A percentile compares a stretch with the other conserved stretches of the same genome.
These are phyloP conservation scores for Hydrophis major DNA, from an alignment of 2,797 vertebrate genomes.

Conservation along the genomic window DNA sequence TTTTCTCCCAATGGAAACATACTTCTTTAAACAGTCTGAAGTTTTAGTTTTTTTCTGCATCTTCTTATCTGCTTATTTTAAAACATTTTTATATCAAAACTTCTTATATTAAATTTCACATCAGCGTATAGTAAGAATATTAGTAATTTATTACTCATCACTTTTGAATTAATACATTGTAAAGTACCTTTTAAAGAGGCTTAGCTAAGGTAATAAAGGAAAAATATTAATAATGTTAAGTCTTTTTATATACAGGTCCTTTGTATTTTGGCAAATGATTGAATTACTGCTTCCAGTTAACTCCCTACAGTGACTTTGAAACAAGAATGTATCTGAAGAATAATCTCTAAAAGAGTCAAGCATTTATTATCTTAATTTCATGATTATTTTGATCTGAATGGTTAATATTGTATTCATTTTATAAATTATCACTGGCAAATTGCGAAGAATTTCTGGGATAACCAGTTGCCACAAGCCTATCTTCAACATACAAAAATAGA, in stretches of 20 bases:
- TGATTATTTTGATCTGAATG: not conserved
- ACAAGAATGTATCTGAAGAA: not conserved
- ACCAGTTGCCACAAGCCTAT: constrained; percentile 25
- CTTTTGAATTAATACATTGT: not conserved
- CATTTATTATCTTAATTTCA: not conserved
- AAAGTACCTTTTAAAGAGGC: not conserved
- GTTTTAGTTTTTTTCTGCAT: not conserved
- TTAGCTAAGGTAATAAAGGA: not conserved
- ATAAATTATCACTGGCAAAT: constrained; percentile 16
- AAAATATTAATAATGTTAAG: not conserved
- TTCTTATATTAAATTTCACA: not conserved
- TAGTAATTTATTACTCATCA: not conserved
- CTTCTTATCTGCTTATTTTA: not conserved
- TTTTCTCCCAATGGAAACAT: not conserved
- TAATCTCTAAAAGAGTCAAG: not conserved
- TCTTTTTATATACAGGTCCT: not conserved
- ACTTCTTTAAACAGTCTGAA: not conserved
- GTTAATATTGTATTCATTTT: not conserved
- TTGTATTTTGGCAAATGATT: not conserved
- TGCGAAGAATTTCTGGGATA: constrained; percentile 6
- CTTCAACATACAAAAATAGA: not conserved
- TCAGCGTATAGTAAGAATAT: not conserved
- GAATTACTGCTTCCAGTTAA: not conserved
- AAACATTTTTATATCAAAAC: not conserved
- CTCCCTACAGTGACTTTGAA: not conserved